Evolutionary conservation across 35 echinoderm and acorn worm species (phyloP).

Genomic region (Apostichopus japonicus): DNA sequence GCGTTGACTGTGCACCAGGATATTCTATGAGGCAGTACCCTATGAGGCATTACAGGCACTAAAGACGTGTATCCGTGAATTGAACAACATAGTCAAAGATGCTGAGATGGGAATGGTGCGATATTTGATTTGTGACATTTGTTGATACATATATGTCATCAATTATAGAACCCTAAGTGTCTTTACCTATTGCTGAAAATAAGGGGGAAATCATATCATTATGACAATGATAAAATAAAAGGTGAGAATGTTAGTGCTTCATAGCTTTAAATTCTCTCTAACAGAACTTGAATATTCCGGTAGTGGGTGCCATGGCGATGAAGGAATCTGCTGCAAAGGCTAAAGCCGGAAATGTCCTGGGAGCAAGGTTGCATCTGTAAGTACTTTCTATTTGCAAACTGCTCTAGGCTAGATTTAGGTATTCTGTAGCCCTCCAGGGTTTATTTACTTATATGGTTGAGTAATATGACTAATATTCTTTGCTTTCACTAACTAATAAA

Average conservation of each 20-base stretch:
- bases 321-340: slow-evolving; percentile 14
- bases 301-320: slow-evolving; percentile 20
- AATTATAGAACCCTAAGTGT: not conserved
- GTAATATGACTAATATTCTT: no score
- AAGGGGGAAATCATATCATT: not conserved
- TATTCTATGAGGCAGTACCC: no score
- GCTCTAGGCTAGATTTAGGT: no score
- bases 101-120: not conserved
- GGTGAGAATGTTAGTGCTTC: not conserved
- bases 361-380: slow-evolving; percentile 14
- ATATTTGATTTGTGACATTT: not conserved
- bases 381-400: not conserved
- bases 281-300: slow-evolving; percentile 39
- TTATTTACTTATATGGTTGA: no score
- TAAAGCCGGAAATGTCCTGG: not conserved
- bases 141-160: not conserved
- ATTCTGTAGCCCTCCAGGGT: no score
- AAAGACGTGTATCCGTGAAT: no score
- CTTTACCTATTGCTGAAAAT: not conserved
- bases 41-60: no score
- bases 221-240: not conserved
- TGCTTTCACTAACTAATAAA: no score
- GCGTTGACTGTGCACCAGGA: no score
- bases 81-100: no score
- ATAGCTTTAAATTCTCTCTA: not conserved